Evolutionary conservation across 92 coral and sea anemone genomes (phyloP), one percentile per base, ranked within the genome.

Genomic region (Epizoanthus rinbou): DNA sequence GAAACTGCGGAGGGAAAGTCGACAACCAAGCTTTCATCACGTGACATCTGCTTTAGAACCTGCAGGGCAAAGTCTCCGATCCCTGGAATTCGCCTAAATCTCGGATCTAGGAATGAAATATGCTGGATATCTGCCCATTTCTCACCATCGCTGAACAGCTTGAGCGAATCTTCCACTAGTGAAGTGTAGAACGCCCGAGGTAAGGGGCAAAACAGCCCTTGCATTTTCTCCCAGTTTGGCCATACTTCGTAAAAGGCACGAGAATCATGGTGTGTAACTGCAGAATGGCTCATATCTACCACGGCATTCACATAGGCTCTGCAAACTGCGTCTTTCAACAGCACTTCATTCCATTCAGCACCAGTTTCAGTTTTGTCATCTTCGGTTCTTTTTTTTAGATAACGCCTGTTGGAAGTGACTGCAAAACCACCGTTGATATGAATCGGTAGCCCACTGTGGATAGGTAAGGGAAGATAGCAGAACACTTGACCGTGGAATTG

Each of bases 401-500:
- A 76, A 56, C 97, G 97, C 81, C 93, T 87, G 85, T 85, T 92
- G 79, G 90, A 88, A 56, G 85, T 90, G 19, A 92, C 89, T 56
- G 96, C 93, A 85, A 92, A 92, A 9, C 91, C 85, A 3, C 17
- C 96, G 69, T 92, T 92, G 63, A 90, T 84, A 57, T 92, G 93
- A 37, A 39, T 23, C 58, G 97, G 96, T 16, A 95, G 91, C 28
- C 87, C 83, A 3, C 95, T 93, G 25, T 79, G 31, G 62, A 88
- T 41, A 31, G 98, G 95, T 33, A 95, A 89, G 11, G 98, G 98
- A 63, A 95, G 92, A 43, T 93, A 95, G 23, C 98, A 95, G 74
- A 78, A 78, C 37, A 78, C 82, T n/a, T 62, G 24, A 21, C 71
- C 82, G 15, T 58, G 13, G 37, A 33, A 66, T 57, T 35, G 68